Evolutionary conservation across 2,888 invertebrate species (phyloP).

Genomic region (Epistrophe eligans): DNA sequence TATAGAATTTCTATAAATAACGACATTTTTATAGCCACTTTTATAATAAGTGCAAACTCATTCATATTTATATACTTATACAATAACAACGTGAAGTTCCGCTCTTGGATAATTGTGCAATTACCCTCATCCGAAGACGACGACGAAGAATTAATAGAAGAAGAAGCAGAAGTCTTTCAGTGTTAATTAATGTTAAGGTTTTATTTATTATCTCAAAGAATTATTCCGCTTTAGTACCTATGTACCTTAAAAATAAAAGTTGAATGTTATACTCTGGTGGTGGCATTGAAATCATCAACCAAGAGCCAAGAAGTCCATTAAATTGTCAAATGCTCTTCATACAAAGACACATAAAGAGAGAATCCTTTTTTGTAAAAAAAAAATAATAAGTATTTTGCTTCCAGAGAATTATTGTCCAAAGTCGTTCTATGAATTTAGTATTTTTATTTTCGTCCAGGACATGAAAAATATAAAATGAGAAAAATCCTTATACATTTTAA

Average conservation of each 20-base stretch:
- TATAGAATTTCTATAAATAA: conserved; percentile 14
- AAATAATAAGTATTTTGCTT: conserved; percentile 5
- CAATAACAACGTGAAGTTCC: conserved; percentile 8
- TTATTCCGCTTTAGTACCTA: background rate
- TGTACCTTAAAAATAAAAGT: background rate
- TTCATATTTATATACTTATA: background rate
- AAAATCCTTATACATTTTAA: background rate
- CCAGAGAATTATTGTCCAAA: conserved; percentile 2
- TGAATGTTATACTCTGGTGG: background rate
- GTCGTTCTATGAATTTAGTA: background rate
- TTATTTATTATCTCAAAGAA: conserved; percentile 24
- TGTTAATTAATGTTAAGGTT: conserved; percentile 36
- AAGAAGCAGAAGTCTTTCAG: background rate
- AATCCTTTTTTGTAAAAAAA: background rate
- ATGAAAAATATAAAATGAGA: conserved; percentile 6
- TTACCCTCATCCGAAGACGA: conserved; percentile 1
- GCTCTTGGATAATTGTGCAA: conserved; percentile 28
- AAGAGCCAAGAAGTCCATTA: conserved; percentile 23
- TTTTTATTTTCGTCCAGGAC: conserved; percentile 1
- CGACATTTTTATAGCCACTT: conserved; percentile 1
- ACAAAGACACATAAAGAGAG: background rate
- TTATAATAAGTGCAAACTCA: conserved; percentile 28
- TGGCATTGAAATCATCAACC: conserved; percentile 5
- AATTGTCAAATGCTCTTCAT: background rate
- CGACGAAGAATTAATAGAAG: background rate